Evolutionary conservation across 2,113 vertebrate genomes (phyloP), one percentile per base, ranked within the genome.

Genomic region (Saccopteryx bilineata): DNA sequence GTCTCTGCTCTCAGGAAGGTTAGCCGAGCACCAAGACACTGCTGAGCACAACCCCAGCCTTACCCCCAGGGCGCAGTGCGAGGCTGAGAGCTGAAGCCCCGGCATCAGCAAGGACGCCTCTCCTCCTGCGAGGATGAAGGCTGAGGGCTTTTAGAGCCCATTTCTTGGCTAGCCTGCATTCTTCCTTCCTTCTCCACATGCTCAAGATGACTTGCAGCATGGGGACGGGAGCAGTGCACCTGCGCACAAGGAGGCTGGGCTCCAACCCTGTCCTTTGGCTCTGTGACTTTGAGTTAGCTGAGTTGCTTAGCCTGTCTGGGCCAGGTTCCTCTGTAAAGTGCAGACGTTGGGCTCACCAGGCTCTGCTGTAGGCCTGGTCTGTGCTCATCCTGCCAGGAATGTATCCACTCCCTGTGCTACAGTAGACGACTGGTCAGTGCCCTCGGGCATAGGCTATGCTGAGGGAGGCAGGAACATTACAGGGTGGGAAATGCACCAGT

Each of bases 271-370:
- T 90, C 10, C 8, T n/a, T 71, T 82, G 72, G 68, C 80, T 96
- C 72, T 66, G 54, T 90, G 80, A 92, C 48, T 79, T 61, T 61
- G 79, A 85, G 68, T 85, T 54, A 76, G 12, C 68, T 90, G 58
- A 75, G 2, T 74, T 90, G 69, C 68, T 54, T 90, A 56, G 63
- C 31, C 24, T 87, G 31, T 90, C 50, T 83, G 9, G 33, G 58
- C 39, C 54, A 65, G 48, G 21, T 24, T 87, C 28, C 10, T 68
- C 24, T 85, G 33, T 52, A 56, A 6, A 72, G 33, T 56, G 7
- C 14, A 46, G 61, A 56, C 17, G 0, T 52, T 87, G 48, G 39
- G 33, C n/a, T 81, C 13, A 61, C 12, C 39, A 17, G 21, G 28
- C n/a, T 56, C 39, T 80, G 31, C 33, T 8, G 23, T 8, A 9